Base-by-base conservation (phyloP, 2,113 vertebrate species). In the Lepus timidus region DNA sequence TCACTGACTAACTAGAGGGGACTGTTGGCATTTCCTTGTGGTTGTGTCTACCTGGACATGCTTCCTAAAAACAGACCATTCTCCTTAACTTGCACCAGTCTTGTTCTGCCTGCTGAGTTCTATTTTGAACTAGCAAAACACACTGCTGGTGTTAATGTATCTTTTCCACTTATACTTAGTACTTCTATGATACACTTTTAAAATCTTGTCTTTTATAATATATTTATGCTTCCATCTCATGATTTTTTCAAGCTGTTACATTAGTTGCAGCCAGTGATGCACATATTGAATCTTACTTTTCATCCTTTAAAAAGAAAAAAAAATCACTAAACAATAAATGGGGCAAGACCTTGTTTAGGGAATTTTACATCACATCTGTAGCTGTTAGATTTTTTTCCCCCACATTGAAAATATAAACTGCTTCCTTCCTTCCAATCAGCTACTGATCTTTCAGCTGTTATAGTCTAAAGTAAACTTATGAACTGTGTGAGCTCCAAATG, bases 121-220 rank as follows among this genome's bases (percentile, higher is more conserved):
- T 96, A 93, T 98, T 98, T 97, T 90, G 85, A 97, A 82, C 97
- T 97, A 97, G 96, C 97, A 87, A 98, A 97, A 96, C 95, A 97
- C 97, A 94, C 85, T 97, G 92, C 96, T 98, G 97, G 95, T 97
- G 98, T 98, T 98, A 98, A 97, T 97, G 97, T 93, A 49, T 97
- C 92, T 97, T 96, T 96, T 85, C 96, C 89, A 97, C 97, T 98
- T 97, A 92, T 92, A 87, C 91, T 97, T 98, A 96, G 96, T 98
- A 97, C 94, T 98, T 97, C 97, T 98, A 79, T 75, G 95, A 82
- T 97, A 92, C 86, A 61, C 76, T 98, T 98, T 98, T 98, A 92
- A 98, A 98, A 94, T 96, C 95, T 96, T 96, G 91, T 90, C 91
- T 85, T 98, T 97, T 97, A 95, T 97, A 93, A 92, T 96, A 68